These are phyloP conservation scores for Drosophila trapezifrons DNA, from an alignment of 1,140 invertebrate genomes.

Conservation along the genomic window DNA sequence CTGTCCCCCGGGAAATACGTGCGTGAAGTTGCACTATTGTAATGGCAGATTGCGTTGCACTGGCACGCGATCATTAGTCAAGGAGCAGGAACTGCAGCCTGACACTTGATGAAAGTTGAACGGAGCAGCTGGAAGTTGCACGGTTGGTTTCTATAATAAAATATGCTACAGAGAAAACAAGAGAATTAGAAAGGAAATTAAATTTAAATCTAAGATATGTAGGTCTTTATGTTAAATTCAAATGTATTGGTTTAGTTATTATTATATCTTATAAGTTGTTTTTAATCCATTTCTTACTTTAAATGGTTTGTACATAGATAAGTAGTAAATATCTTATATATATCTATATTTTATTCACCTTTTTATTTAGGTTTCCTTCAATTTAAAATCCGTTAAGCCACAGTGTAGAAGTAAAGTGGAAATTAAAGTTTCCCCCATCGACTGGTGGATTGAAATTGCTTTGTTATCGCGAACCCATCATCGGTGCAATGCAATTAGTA, in stretches of 20 bases:
- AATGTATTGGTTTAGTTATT: too few relatives aligned
- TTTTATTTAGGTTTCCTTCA: not conserved
- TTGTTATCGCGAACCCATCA: conserved; percentile 28
- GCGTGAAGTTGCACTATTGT: conserved; percentile 59
- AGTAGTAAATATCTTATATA: too few relatives aligned
- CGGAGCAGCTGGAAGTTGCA: conserved; percentile 1
- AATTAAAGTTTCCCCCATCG: not conserved
- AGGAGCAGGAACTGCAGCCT: conserved; percentile 40
- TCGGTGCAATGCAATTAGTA: conserved; percentile 52
- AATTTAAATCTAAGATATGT: not conserved
- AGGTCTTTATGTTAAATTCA: not conserved
- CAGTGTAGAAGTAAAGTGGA: not conserved
- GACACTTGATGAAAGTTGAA: conserved; percentile 65
- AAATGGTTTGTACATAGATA: too few relatives aligned
- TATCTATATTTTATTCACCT: not conserved
- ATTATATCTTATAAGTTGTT: too few relatives aligned
- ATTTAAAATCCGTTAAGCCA: not conserved
- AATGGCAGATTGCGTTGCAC: conserved; percentile 63
- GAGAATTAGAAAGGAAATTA: not conserved
- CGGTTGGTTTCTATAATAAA: not conserved
- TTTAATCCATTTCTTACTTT: too few relatives aligned
- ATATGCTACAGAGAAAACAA: not conserved
- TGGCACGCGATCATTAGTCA: conserved; percentile 82
- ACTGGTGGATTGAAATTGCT: conserved; percentile 35
- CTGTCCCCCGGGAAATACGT: conserved; percentile 42